These are phyloP conservation scores for Paramormyrops kingsleyae DNA, from an alignment of 2,113 vertebrate genomes.

Conservation along the genomic window DNA sequence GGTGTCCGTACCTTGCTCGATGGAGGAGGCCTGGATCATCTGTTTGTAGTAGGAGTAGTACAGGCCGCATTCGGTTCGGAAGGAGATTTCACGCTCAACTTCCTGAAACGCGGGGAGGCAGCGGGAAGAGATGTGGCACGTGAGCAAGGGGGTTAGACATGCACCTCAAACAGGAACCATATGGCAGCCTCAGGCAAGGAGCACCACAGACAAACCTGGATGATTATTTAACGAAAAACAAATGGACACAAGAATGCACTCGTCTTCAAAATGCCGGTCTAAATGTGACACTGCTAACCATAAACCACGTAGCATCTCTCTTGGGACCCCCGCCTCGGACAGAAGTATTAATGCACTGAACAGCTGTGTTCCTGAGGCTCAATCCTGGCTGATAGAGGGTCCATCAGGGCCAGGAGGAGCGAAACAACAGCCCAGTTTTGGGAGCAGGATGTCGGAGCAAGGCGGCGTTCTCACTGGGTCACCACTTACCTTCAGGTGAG, in stretches of 20 bases:
- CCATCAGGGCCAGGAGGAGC: neutral
- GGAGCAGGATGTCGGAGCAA: neutral
- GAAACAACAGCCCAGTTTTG: neutral
- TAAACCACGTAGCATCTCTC: neutral
- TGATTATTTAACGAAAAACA: neutral
- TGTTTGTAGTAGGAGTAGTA: constrained; percentile 99
- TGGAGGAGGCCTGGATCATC: constrained; percentile 83
- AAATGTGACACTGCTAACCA: neutral
- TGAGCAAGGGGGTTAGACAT: too few relatives aligned
- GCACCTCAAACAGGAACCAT: neutral
- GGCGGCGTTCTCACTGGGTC: neutral
- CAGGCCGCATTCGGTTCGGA: constrained; percentile 93
- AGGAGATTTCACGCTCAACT: constrained; percentile 95
- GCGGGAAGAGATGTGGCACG: constrained; percentile 13
- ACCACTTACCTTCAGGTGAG: constrained; percentile 52
- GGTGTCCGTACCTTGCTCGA: constrained; percentile 74
- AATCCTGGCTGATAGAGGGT: neutral
- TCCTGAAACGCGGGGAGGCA: constrained; percentile 65
- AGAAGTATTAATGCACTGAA: neutral
- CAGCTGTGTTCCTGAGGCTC: neutral
- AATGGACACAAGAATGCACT: neutral
- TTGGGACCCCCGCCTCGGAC: neutral
- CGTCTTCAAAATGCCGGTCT: neutral
- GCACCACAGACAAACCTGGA: neutral
- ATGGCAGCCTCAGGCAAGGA: neutral